Conservation (phyloP, 2,113 vertebrate species). For the Stegostoma tigrinum region DNA sequence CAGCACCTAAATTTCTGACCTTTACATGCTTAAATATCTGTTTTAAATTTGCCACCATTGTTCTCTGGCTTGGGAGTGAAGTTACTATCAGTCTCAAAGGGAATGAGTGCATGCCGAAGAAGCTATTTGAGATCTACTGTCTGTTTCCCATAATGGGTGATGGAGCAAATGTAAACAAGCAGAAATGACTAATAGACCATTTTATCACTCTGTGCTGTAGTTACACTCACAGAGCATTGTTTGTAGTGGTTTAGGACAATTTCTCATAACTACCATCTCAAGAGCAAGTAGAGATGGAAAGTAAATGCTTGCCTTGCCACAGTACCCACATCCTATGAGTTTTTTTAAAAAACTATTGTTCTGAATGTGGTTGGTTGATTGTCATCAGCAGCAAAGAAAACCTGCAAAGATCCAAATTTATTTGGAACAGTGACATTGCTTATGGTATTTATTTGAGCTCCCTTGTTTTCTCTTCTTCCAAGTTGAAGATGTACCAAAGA, state of each 20-base stretch:
- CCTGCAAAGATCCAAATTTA: background rate
- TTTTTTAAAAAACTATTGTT: background rate
- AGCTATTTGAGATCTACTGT: background rate
- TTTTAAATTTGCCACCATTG: background rate
- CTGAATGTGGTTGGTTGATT: background rate
- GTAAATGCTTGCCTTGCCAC: too few relatives aligned
- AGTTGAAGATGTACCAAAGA: background rate
- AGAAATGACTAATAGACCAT: background rate
- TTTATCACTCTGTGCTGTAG: background rate
- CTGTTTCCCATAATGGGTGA: background rate
- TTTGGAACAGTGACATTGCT: background rate
- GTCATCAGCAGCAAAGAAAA: background rate
- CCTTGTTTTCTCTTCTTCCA: background rate
- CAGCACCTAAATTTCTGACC: background rate
- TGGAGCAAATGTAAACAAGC: background rate
- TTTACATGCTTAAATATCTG: background rate
- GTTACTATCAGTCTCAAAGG: background rate
- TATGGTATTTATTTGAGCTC: background rate
- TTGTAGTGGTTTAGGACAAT: too few relatives aligned
- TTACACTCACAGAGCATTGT: too few relatives aligned
- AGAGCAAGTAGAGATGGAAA: too few relatives aligned
- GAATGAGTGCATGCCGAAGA: background rate
- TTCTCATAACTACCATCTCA: too few relatives aligned
- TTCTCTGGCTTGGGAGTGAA: background rate
- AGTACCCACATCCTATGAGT: too few relatives aligned